These are phyloP conservation scores for Cerastis leucographa DNA, from an alignment of 2,888 invertebrate genomes.

Conservation along the genomic window DNA sequence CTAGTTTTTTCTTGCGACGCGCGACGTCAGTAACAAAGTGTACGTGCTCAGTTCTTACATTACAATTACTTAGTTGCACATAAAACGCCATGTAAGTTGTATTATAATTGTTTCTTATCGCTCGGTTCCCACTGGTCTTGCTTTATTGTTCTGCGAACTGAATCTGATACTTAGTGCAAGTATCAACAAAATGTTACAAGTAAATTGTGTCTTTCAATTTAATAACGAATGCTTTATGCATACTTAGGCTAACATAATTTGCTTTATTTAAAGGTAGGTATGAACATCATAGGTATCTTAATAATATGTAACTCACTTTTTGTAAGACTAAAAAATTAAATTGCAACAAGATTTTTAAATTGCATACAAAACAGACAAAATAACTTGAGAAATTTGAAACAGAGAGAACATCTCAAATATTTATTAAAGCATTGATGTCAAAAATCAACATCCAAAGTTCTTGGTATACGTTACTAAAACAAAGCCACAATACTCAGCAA, in stretches of 20 bases:
- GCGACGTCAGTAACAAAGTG: background rate
- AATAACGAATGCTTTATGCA: background rate
- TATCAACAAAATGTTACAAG: conserved; percentile 25
- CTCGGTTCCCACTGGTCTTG: conserved; percentile 46
- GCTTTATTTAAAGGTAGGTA: background rate
- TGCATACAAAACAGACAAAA: background rate
- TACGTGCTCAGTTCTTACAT: conserved; percentile 17
- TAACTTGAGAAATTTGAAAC: background rate
- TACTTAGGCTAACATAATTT: too few relatives aligned
- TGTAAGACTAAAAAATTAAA: background rate
- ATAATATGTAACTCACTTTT: too few relatives aligned
- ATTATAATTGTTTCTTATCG: conserved; percentile 34
- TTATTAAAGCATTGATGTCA: background rate
- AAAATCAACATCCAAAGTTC: background rate
- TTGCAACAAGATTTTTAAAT: background rate
- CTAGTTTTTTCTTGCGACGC: background rate
- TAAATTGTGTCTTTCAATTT: conserved; percentile 1
- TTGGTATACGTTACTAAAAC: background rate
- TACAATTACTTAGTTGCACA: conserved; percentile 38
- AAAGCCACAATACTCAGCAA: conserved; percentile 6
- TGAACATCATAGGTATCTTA: background rate
- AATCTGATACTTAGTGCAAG: conserved; percentile 33
- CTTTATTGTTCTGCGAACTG: conserved; percentile 38
- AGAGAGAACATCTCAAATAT: background rate
- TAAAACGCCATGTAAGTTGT: conserved; percentile 20